Evolutionary conservation across 2,888 invertebrate species (phyloP), one percentile per base, ranked within the genome.

Genomic region (Drosophila falleni): DNA sequence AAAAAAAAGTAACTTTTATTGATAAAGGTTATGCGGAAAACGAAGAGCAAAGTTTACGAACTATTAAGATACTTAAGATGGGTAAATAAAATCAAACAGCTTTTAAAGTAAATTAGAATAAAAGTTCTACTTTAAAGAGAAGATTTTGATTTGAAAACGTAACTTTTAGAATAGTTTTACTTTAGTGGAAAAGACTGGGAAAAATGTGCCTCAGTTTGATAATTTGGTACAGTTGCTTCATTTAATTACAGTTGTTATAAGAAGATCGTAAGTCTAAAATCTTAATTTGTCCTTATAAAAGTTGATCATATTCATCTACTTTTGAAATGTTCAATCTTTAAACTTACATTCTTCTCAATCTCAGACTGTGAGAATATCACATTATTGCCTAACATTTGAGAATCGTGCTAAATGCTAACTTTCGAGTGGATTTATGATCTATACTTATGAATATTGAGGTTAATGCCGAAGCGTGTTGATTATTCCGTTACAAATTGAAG

Each of bases 21-120:
- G 42, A 31, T 55, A 16, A 16, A 47, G 46, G n/a, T 47, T 15
- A 47, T 47, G 29, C 11, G 33, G 50, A 9, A 13, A 19, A 19
- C 31, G 9, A 13, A 55, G 55, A 11, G 33, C 55, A 55, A 55
- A 55, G 33, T 55, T 55, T 19, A 23, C n/a, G 44, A 33, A 44
- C 42, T 44, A 44, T 44, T 23, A 3, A 23, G 10, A 16, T 49
- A 49, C 49, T 16, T 49, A 16, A 10, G 31, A 49, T 33, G n/a
- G 16, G 3, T 11, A 41, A 55, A 19, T 15, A n/a, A n/a, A 39
- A 10, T 26, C n/a, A 51, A 47, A 16, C 5, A 5, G 1, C 1
- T 13, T 0, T 19, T 13, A 23, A 50, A n/a, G 9, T 31, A 2
- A 11, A 42, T 19, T 19, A 26, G 5, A 5, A 4, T 26, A 26